Conservation (phyloP, 2,113 vertebrate species). For the Antigone vipio region DNA sequence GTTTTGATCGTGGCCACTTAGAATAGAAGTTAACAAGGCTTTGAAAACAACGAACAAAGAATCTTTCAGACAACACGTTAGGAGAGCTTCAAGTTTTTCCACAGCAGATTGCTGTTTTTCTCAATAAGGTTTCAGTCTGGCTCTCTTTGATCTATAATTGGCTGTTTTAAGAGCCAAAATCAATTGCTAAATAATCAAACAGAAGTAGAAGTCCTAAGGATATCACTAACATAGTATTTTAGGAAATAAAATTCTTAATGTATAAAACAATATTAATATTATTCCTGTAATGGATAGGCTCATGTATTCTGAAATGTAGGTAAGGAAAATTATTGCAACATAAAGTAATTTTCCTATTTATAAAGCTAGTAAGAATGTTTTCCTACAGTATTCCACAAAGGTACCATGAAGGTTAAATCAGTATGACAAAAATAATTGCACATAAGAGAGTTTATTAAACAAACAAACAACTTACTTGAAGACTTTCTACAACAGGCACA, state of each 20-base stretch:
- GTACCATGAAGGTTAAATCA: neutral
- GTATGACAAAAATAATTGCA: neutral
- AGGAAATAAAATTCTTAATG: neutral
- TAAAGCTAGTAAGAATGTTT: neutral
- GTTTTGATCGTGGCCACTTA: neutral
- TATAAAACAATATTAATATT: neutral
- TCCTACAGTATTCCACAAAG: neutral
- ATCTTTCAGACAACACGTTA: neutral
- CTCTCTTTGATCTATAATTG: neutral
- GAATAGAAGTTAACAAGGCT: neutral
- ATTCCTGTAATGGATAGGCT: neutral
- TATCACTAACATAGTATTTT: neutral
- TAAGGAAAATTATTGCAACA: neutral
- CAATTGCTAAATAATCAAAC: neutral
- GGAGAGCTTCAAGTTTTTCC: neutral
- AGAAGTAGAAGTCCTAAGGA: neutral
- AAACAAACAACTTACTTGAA: slow-evolving; percentile 82
- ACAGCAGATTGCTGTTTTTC: neutral
- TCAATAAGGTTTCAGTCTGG: neutral
- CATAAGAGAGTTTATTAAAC: neutral
- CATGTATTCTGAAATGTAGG: neutral
- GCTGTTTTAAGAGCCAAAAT: neutral
- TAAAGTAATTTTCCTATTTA: neutral
- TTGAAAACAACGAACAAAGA: neutral
- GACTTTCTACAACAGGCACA: slow-evolving; percentile 98